These are phyloP conservation scores for Channallabes apus DNA, from an alignment of 2,797 vertebrate species.

Conservation along the genomic window DNA sequence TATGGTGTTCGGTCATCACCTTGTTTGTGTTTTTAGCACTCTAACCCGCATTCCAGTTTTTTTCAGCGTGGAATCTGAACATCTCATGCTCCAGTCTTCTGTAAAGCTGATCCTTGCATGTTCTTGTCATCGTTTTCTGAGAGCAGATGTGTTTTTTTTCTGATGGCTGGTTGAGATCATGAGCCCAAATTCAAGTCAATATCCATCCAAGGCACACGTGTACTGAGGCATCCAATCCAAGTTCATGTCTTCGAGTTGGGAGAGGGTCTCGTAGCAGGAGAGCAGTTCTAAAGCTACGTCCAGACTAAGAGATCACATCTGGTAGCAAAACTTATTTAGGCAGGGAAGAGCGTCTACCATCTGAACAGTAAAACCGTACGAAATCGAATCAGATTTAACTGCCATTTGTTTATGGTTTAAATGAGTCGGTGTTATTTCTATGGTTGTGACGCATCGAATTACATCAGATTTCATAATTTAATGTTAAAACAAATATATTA, in stretches of 20 bases:
- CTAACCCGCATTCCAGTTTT: conserved; percentile 15
- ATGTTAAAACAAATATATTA: neutral
- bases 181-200: neutral
- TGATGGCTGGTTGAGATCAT: conserved; percentile 23
- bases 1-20: conserved; percentile 1
- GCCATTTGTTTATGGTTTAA: neutral
- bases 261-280: neutral
- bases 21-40: conserved; percentile 28
- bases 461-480: neutral
- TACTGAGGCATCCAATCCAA: neutral
- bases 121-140: conserved; percentile 24
- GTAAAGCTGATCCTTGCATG: conserved; percentile 45
- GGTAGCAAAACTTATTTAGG: neutral
- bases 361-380: neutral
- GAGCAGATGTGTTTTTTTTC: conserved; percentile 34
- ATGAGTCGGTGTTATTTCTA: too few relatives aligned
- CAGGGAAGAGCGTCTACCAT: neutral
- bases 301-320: neutral
- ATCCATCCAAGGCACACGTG: neutral
- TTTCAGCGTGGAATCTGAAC: conserved; percentile 56
- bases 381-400: neutral
- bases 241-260: neutral
- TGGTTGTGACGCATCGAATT: neutral
- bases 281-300: neutral
- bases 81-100: conserved; percentile 44